Evolutionary conservation across 2,113 vertebrate species (phyloP), one percentile per base, ranked within the genome.

Genomic region (Probosciger aterrimus): DNA sequence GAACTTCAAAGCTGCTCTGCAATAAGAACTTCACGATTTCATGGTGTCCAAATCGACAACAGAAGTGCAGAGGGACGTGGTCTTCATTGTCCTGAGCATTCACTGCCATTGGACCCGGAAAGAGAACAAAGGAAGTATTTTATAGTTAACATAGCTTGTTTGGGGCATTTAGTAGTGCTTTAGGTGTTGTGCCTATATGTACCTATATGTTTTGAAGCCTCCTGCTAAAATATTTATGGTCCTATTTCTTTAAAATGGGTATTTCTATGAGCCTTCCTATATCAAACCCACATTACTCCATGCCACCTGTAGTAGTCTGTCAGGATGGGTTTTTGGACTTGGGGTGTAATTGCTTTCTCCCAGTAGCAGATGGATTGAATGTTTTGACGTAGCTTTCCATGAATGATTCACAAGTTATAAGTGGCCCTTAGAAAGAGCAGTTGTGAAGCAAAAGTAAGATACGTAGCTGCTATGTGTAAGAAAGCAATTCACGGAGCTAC

Each of bases 31-130:
- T 98, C 4, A 99, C 98, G 1, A 99, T 97, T 31, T 98, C 98
- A 0, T 98, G 97, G 96, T 99, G 99, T 46, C 99, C 99, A 44
- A 99, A 99, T 2, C 98, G 98, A 41, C 98, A 98, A 59, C 98
- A 99, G 98, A 99, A 99, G 96, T 99, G 99, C 37, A 99, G 98
- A 19, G 99, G 99, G 7, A 98, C 98, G 0, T 99, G 99, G 50
- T 99, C 99, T 86, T 99, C 99, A 0, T 99, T 99, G 96, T 99
- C 99, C 92, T 98, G 99, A 63, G 99, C 98, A 11, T 99, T 99
- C 39, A 99, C 99, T 99, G 96, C 33, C 71, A 6, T 77, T 19
- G 59, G 17, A 27, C 67, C 62, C 78, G 93, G 80, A 93, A 24
- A 55, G 57, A 90, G 68, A 91, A 2, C 28, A 75, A 39, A 94